Evolutionary conservation across 2,113 vertebrate species (phyloP).

Genomic region (Myotis brandtii): DNA sequence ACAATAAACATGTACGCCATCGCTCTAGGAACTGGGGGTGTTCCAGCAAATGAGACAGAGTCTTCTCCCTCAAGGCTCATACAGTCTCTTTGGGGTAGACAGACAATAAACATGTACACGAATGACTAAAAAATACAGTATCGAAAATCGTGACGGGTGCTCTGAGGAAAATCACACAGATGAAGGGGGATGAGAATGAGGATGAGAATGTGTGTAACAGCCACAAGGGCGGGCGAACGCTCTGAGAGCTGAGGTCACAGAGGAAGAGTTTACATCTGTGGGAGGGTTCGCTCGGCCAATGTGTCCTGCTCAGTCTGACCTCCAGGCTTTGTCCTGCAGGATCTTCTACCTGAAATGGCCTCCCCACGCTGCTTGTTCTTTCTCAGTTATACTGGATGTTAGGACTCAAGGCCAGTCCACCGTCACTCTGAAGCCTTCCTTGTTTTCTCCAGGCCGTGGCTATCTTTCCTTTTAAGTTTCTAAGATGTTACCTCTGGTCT

Average conservation of each 20-base stretch:
- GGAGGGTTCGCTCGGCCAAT: too few relatives aligned
- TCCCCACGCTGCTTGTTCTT: neutral
- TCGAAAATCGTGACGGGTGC: neutral
- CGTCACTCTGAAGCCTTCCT: neutral
- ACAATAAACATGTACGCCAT: rapidly evolving
- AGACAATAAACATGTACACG: neutral
- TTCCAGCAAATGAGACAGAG: neutral
- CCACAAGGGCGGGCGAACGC: neutral
- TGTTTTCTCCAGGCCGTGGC: neutral
- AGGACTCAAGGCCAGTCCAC: rapidly evolving
- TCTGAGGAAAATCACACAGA: neutral
- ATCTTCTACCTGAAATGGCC: neutral
- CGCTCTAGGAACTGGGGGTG: neutral
- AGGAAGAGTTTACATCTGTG: neutral
- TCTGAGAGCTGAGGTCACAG: too few relatives aligned
- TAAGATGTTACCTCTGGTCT: neutral
- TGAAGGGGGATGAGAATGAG: neutral
- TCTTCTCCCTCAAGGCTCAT: neutral
- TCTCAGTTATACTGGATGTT: neutral
- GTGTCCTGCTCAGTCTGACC: neutral
- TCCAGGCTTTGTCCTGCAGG: neutral
- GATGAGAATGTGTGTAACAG: neutral
- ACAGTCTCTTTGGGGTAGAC: neutral
- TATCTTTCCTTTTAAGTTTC: neutral
- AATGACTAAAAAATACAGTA: rapidly evolving